phyloP scores from a whole-genome alignment of 2,888 invertebrate genomes.

The Drosophila prostipennis region DNA sequence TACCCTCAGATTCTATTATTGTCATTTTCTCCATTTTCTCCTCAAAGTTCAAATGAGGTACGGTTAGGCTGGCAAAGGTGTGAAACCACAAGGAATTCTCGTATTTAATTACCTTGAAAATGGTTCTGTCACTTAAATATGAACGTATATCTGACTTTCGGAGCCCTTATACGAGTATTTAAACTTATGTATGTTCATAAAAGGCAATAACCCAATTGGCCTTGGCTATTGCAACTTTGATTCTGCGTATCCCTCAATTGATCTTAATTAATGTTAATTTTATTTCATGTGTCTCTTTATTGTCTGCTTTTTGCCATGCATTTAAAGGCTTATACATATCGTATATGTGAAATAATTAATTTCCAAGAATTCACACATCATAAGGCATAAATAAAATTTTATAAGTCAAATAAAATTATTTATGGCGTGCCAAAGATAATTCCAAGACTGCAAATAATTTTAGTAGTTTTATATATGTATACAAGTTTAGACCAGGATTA shows the following conservation, averaged over 20 bases:
- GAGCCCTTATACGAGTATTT: neutral
- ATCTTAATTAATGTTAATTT: constrained; percentile 70
- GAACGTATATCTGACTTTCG: neutral
- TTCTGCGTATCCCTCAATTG: constrained; percentile 58
- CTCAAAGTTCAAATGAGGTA: neutral
- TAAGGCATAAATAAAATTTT: no score
- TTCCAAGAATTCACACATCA: neutral
- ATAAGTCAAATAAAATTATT: no score
- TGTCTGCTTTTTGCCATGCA: constrained; percentile 19
- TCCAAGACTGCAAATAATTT: neutral
- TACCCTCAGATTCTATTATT: neutral
- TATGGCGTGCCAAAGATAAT: no score
- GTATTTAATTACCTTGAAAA: neutral
- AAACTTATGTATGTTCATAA: neutral
- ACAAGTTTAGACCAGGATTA: neutral
- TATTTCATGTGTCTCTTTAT: constrained; percentile 15
- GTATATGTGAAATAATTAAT: neutral
- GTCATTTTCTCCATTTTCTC: neutral
- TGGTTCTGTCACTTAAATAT: no score
- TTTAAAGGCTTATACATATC: neutral
- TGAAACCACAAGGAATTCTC: constrained; percentile 32
- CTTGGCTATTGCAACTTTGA: constrained; percentile 44
- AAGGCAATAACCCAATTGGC: constrained; percentile 3
- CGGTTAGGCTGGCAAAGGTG: neutral
- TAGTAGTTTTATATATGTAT: no score